Evolutionary conservation across 2,888 invertebrate species (phyloP), one percentile per base, ranked within the genome.

Genomic region (Cephus pulcher): DNA sequence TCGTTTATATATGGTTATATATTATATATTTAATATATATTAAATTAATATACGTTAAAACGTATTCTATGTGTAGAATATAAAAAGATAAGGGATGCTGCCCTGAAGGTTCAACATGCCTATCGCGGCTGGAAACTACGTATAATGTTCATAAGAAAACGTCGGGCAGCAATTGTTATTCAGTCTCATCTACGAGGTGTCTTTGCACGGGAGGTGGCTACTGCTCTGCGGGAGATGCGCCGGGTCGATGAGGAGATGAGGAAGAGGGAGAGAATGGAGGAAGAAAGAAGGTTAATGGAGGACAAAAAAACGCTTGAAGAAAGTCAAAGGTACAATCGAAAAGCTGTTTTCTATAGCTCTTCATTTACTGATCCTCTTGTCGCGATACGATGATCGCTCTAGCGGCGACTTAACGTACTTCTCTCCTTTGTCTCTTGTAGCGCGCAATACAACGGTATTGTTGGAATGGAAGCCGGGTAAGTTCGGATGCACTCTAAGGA

Each of bases 131-230:
- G 97, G 97, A 96, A 95, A 91, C 94, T 95, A 82, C 93, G 97
- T 75, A 95, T 97, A 78, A 94, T 94, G 84, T 98, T 97, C 92
- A 93, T 98, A 84, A 93, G 95, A 73, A 94, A 95, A 89, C 94
- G 97, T n/a, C 93, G 98, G 80, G 97, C 98, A 0, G 96, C 96
- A 0, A 94, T 98, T 84, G 95, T 97, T 32, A 96, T 98, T 82
- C 98, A 98, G 92, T 94, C 96, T 80, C 97, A 96, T 90, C 92
- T 98, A 82, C 93, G 98, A 12, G 98, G 98, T 4, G 97, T 97
- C 85, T 98, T 98, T 92, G 98, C 97, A 0, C 93, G 98, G 82
- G 97, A 98, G 92, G 97, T 96, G 11, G 97, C 97, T 0, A 94
- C 96, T 1, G 97, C 98, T 0, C 91, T 98, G 81, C 92, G 97